Percentiles rank a stretch among this genome's conserved stretches.
Evolutionary conservation across 2,113 vertebrate genomes (phyloP).

Genomic region (Verasper variegatus): DNA sequence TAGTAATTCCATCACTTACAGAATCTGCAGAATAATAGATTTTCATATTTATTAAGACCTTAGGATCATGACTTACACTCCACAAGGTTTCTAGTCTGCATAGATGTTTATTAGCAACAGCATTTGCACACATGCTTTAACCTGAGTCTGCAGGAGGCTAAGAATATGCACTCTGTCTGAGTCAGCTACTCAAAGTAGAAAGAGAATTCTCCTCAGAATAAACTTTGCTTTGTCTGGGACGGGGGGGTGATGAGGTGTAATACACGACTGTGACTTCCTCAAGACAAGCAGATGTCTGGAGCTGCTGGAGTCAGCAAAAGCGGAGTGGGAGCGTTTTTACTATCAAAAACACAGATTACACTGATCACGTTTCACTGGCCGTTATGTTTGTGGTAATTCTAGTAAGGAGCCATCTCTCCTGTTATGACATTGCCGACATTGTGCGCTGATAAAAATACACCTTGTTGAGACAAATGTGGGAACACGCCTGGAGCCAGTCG

Average conservation of each 20-base stretch:
- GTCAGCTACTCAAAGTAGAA: slow-evolving; percentile 53
- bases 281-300: slow-evolving; percentile 36
- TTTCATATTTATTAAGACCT: background rate
- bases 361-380: slow-evolving; percentile 59
- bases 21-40: background rate
- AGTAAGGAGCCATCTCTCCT: slow-evolving; percentile 61
- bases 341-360: slow-evolving; percentile 47
- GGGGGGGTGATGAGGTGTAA: slow-evolving; percentile 11
- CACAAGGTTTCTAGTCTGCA: background rate
- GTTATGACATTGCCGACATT: slow-evolving; percentile 70
- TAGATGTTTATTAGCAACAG: slow-evolving; percentile 21
- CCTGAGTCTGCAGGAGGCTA: slow-evolving; percentile 32
- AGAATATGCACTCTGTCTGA: slow-evolving; percentile 59
- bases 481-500: slow-evolving; percentile 48
- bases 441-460: slow-evolving; percentile 74
- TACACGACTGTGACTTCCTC: slow-evolving; percentile 42
- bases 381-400: slow-evolving; percentile 72
- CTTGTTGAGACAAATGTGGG: slow-evolving; percentile 64
- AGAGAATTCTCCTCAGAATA: slow-evolving; percentile 52
- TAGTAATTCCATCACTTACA: background rate
- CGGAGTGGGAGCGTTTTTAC: slow-evolving; percentile 6
- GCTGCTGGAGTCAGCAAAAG: slow-evolving; percentile 33
- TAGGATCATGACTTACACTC: background rate
- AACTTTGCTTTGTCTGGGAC: slow-evolving; percentile 32
- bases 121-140: slow-evolving; percentile 33